Evolutionary conservation across 2,797 vertebrate genomes (phyloP), one percentile per base, ranked within the genome.

Genomic region (Sebastes miniatus): DNA sequence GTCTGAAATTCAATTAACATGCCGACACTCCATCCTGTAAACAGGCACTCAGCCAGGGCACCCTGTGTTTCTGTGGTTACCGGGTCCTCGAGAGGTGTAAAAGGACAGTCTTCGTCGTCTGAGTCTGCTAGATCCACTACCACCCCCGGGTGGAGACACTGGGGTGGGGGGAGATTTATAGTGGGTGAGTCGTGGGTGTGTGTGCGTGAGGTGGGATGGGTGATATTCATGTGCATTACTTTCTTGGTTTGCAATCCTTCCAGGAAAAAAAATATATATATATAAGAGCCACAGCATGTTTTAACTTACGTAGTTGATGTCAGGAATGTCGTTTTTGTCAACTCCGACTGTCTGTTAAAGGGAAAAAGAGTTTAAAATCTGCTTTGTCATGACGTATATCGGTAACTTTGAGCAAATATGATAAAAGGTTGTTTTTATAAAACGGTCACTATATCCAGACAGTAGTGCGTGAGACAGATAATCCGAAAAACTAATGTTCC

Each of bases 281-380:
- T 25, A 24, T 6, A 4, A 39, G 18, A 16, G 1, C 0, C 8
- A 29, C 9, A 0, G 34, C 25, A 3, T 61, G 31, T 47, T 34
- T 31, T 73, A 67, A 94, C 97, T 97, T 96, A 99, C 99, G 92
- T 99, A 99, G 59, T 98, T 98, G 90, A 99, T 98, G 93, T 99
- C 99, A 78, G 99, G 99, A 90, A 99, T 99, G 93, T 99, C 99
- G 9, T 99, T 99, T 96, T 99, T 99, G 88, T 99, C 99, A 85
- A 99, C 99, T 90, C 99, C 99, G 89, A 99, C 96, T 94, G 99
- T 99, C 99, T 99, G 96, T 91, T 80, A 80, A 92, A 86, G 27
- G 27, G 29, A 54, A 78, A 87, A 64, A 86, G 65, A 88, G 79
- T 92, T 88, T 75, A 82, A 85, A 66, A 80, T 58, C 4, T 54